These are phyloP conservation scores for Synchiropus splendidus DNA, from an alignment of 2,113 vertebrate species.

Conservation along the genomic window DNA sequence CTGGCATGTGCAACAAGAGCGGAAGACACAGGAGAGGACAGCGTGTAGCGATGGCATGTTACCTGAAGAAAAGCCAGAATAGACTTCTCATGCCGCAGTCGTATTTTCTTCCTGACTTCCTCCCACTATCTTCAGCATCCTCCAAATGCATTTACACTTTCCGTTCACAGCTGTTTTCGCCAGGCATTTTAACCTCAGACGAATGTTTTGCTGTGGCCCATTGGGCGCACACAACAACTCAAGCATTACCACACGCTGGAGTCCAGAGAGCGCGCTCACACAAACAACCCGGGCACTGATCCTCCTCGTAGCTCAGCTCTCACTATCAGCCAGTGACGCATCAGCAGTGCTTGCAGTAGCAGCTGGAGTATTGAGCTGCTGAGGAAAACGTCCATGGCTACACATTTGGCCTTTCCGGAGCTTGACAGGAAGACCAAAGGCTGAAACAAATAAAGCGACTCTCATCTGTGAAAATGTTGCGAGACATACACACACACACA, in stretches of 20 bases:
- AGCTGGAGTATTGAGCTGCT: conserved; percentile 36
- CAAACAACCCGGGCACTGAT: conserved; percentile 6
- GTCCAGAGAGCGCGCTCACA: no score
- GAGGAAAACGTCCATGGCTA: conserved; percentile 41
- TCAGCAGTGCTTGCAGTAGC: no score
- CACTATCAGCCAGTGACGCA: conserved; percentile 29
- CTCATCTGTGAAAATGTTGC: no score
- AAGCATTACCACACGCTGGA: no score
- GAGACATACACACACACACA: no score
- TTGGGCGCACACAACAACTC: no score
- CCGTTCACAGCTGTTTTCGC: no score
- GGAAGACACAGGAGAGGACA: conserved; percentile 23
- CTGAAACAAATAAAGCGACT: conserved; percentile 26
- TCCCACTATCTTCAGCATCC: conserved; percentile 21
- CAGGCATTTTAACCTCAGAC: conserved; percentile 36
- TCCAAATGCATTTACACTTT: conserved; percentile 34
- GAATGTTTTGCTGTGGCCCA: no score
- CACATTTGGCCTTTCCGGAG: conserved; percentile 45
- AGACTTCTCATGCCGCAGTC: conserved; percentile 17
- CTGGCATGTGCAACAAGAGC: conserved; percentile 32
- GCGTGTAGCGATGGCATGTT: conserved; percentile 32
- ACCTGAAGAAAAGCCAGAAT: conserved; percentile 29
- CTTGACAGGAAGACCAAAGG: conserved; percentile 42
- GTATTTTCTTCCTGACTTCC: conserved; percentile 20
- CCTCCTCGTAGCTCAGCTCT: conserved; percentile 28